Percentiles rank a stretch among this genome's conserved stretches.
phyloP scores from a whole-genome alignment of 2,888 invertebrate species.

The Diplolepis rosae region DNA sequence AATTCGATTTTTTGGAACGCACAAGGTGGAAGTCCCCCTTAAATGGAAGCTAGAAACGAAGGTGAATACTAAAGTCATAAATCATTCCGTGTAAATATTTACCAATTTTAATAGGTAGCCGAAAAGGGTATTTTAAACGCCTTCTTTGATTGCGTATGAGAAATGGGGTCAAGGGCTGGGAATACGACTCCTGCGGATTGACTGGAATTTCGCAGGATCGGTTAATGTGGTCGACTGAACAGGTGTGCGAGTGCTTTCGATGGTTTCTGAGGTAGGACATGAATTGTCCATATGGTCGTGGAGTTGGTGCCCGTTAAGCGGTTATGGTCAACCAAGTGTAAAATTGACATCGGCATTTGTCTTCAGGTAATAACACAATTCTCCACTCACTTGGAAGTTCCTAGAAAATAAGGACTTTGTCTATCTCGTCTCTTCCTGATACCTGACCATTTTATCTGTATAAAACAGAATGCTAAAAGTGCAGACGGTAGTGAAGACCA shows the following conservation, averaged over 20 bases:
- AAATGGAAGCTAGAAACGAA: no score
- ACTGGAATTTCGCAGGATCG: slow-evolving; percentile 21
- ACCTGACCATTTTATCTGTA: not conserved
- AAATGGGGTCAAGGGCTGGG: slow-evolving; percentile 25
- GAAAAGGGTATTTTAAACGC: not conserved
- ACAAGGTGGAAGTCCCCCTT: no score
- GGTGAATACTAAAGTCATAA: no score
- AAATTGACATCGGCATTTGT: slow-evolving; percentile 30
- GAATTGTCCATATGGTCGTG: slow-evolving; percentile 49
- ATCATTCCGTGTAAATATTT: no score
- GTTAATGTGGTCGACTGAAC: slow-evolving; percentile 41
- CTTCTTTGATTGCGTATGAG: slow-evolving; percentile 16
- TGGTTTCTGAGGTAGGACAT: slow-evolving; percentile 48
- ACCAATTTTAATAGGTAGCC: not conserved
- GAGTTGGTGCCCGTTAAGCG: slow-evolving; percentile 41
- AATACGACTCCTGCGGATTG: slow-evolving; percentile 3
- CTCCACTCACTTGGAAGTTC: slow-evolving; percentile 38
- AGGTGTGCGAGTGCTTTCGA: slow-evolving; percentile 42
- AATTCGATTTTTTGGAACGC: no score
- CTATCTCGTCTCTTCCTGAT: slow-evolving; percentile 4
- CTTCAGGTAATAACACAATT: slow-evolving; percentile 42
- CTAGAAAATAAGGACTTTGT: slow-evolving; percentile 22
- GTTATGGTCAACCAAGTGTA: slow-evolving; percentile 40
- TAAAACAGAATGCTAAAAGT: slow-evolving; percentile 1
- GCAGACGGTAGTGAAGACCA: not conserved